phyloP scores from a whole-genome alignment of 2,888 invertebrate species.

The Polylopha cassiicola region DNA sequence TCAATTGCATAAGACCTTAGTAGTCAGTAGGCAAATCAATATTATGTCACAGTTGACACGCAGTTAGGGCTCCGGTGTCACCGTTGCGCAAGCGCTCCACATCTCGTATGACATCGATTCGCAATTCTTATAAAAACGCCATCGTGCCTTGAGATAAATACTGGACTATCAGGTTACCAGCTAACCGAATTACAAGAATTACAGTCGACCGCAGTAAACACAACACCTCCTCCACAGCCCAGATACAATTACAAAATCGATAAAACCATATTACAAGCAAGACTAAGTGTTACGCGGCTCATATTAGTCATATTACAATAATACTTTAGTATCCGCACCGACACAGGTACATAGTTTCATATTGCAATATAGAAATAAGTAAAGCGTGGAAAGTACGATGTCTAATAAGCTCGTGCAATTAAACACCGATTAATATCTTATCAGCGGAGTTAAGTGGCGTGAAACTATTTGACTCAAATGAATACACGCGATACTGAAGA shows the following conservation, averaged over 20 bases:
- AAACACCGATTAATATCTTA: conserved; percentile 16
- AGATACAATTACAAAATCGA: too few species aligned
- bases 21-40: conserved; percentile 14
- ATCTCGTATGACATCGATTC: conserved; percentile 12
- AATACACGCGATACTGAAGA: conserved; percentile 7
- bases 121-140: too few species aligned
- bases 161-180: neutral
- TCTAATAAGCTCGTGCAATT: conserved; percentile 17
- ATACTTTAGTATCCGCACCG: too few species aligned
- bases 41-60: conserved; percentile 15
- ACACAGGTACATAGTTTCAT: too few species aligned
- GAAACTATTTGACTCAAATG: conserved; percentile 15
- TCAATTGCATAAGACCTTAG: conserved; percentile 5
- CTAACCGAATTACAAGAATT: neutral
- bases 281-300: too few species aligned
- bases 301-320: too few species aligned
- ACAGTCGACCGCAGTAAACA: too few species aligned
- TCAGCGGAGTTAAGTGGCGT: conserved; percentile 15
- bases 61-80: conserved; percentile 9
- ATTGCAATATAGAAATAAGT: too few species aligned
- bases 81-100: conserved; percentile 14
- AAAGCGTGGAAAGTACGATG: conserved; percentile 14
- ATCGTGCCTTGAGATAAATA: conserved; percentile 6
- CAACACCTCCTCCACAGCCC: too few species aligned
- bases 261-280: too few species aligned